A percentile compares a stretch with the other conserved stretches of the same genome.
Conservation (phyloP, 1,140 invertebrate species). For the Drosophila navojoa region DNA sequence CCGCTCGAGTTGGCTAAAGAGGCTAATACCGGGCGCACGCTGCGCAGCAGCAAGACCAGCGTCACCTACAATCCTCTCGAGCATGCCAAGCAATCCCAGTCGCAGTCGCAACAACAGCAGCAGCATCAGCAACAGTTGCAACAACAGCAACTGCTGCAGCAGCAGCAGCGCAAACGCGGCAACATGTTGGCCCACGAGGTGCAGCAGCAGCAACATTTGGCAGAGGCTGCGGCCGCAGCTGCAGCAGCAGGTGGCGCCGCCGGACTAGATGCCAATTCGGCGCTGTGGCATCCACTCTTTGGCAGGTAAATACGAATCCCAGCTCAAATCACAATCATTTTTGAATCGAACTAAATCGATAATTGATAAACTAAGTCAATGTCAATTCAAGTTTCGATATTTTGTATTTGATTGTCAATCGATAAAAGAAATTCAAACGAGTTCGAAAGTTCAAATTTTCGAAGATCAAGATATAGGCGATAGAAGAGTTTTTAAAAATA, state of each 20-base stretch:
- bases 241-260: slow-evolving; percentile 50
- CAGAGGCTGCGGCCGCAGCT: slow-evolving; percentile 53
- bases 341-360: too few relatives aligned
- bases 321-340: background rate
- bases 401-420: too few relatives aligned
- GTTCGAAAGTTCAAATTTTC: too few relatives aligned
- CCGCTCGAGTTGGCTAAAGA: slow-evolving; percentile 49
- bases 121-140: slow-evolving; percentile 49
- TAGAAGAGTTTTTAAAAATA: too few relatives aligned
- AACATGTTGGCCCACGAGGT: slow-evolving; percentile 53
- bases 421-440: too few relatives aligned
- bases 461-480: too few relatives aligned
- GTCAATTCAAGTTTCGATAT: too few relatives aligned
- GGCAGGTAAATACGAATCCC: slow-evolving; percentile 85
- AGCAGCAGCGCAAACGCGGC: slow-evolving; percentile 58
- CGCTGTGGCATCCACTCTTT: slow-evolving; percentile 89
- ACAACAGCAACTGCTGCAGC: slow-evolving; percentile 28
- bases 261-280: slow-evolving; percentile 85
- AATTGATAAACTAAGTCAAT: too few relatives aligned
- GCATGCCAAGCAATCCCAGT: slow-evolving; percentile 57
- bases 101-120: slow-evolving; percentile 43
- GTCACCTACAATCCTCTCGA: slow-evolving; percentile 67
- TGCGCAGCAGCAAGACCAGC: slow-evolving; percentile 69
- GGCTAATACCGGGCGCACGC: slow-evolving; percentile 45
- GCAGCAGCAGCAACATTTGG: slow-evolving; percentile 57